Evolutionary conservation across 2,113 vertebrate species (phyloP), one percentile per base, ranked within the genome.

Genomic region (Macroglossus sobrinus): DNA sequence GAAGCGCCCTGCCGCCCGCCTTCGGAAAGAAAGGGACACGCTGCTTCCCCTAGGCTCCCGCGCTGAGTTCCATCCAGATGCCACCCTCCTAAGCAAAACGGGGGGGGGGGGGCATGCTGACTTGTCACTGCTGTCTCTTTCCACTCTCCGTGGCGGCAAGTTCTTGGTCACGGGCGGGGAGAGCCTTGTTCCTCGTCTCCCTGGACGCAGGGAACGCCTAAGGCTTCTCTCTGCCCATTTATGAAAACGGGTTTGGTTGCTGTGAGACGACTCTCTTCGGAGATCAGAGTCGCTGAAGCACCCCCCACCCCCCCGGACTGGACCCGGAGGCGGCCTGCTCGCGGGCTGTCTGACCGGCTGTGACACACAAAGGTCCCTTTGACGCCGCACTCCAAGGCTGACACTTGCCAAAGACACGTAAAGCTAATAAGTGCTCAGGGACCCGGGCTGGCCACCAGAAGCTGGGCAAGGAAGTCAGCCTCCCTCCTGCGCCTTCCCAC

Each of bases 331-430:
- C 35, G 5, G 14, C 21, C 22, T 63, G 38, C 55, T 92, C 79
- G 5, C n/a, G 2, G 5, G 38, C 43, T 12, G n/a, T 33, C 66
- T 14, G 35, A 53, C 21, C 8, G 16, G 50, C 45, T 24, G 38
- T 22, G 28, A 40, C 0, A 1, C 38, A 97, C 97, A 97, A 97
- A 96, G 95, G 47, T 43, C 40, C 78, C 89, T 97, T 97, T 96
- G 92, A 93, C 19, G 71, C 45, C 2, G 43, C 22, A 53, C 66
- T n/a, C 9, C 7, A 84, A 84, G 69, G 18, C 15, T 16, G 40
- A 7, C 26, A 75, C 47, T 59, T 47, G 92, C 64, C 92, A 86
- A 55, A 80, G 63, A 57, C 45, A 79, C 72, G 63, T 14, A 40
- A n/a, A 89, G 24, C 45, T 50, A 14, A 71, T 64, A 68, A 38